Base-by-base conservation (phyloP, 2,113 vertebrate species). In the Caloenas nicobarica region DNA sequence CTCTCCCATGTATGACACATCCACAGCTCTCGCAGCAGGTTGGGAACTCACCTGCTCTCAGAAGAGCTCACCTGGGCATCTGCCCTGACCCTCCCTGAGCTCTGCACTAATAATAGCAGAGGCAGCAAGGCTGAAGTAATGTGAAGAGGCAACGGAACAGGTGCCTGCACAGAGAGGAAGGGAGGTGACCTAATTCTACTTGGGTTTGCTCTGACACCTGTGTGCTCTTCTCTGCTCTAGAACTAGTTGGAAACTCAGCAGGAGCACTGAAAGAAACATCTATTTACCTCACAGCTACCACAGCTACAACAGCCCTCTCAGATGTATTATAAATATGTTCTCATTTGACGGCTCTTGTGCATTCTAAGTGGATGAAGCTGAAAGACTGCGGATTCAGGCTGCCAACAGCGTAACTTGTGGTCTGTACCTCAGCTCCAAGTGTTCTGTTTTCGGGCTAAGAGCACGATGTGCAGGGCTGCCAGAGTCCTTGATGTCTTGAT, bases 71-170 rank as follows among this genome's bases (percentile, higher is more conserved):
- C 80, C 69, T 48, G 34, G 24, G 11, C 66, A 57, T 42, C 61
- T 91, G 19, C 76, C n/a, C 13, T 21, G 50, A 80, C 72, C 25
- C 11, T 78, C 44, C 69, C 62, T 1, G 0, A 89, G 69, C 69
- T 64, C 73, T 61, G 44, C 31, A 17, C 26, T 60, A 44, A 2
- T 3, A 53, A 64, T 17, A 87, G 34, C 0, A 0, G 44, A 53
- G 89, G 69, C 81, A 79, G 89, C 53, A 95, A 74, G 66, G 91
- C 66, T 91, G 94, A 96, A 95, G 13, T 82, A 93, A 95, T 65
- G 3, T 7, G 44, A 97, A 89, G 65, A 72, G 86, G 93, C 95
- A 96, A 86, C 33, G 53, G 61, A 46, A 81, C 73, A 95, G 80
- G 86, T 89, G 91, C 65, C 2, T 5, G 69, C 94, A 88, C 64